Conservation (phyloP, 2,797 vertebrate genomes). For the Steatocranus sp. region DNA sequence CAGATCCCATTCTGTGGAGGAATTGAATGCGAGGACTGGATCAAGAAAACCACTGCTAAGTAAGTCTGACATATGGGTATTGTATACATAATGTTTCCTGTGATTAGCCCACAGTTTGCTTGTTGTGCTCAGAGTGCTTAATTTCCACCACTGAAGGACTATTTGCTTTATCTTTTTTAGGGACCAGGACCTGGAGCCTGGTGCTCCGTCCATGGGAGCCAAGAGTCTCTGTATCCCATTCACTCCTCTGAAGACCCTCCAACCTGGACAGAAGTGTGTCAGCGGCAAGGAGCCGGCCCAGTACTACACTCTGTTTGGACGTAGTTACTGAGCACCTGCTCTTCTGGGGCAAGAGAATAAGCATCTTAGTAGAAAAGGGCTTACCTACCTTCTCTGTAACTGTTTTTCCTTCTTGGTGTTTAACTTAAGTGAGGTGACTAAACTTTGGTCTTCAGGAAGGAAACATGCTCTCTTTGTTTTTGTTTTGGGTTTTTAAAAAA, state of each 20-base stretch:
- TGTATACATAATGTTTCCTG: not conserved
- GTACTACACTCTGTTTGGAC: slow-evolving; percentile 93
- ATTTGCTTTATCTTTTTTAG: slow-evolving; percentile 53
- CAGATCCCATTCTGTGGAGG: slow-evolving; percentile 97
- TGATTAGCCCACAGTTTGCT: not conserved
- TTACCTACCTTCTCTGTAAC: not conserved
- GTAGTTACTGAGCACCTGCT: slow-evolving; percentile 83
- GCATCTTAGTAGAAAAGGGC: slow-evolving; percentile 28
- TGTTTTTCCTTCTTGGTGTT: not conserved
- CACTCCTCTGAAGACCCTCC: slow-evolving; percentile 82
- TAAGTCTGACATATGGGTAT: slow-evolving; percentile 47
- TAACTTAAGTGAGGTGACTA: not conserved
- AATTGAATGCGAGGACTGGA: slow-evolving; percentile 94
- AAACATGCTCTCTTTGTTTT: not conserved
- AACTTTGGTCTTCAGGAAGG: not conserved
- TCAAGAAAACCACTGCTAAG: slow-evolving; percentile 97
- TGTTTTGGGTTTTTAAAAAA: not conserved
- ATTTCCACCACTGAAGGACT: not conserved
- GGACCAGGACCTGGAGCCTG: slow-evolving; percentile 96
- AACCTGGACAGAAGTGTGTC: slow-evolving; percentile 82
- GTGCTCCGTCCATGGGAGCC: slow-evolving; percentile 96
- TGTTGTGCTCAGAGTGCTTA: not conserved
- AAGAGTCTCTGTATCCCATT: slow-evolving; percentile 98
- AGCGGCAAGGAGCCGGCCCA: slow-evolving; percentile 88
- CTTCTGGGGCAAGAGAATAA: not conserved